These are phyloP conservation scores for Proctacanthus coquilletti DNA, from an alignment of 1,140 invertebrate species.

Conservation along the genomic window DNA sequence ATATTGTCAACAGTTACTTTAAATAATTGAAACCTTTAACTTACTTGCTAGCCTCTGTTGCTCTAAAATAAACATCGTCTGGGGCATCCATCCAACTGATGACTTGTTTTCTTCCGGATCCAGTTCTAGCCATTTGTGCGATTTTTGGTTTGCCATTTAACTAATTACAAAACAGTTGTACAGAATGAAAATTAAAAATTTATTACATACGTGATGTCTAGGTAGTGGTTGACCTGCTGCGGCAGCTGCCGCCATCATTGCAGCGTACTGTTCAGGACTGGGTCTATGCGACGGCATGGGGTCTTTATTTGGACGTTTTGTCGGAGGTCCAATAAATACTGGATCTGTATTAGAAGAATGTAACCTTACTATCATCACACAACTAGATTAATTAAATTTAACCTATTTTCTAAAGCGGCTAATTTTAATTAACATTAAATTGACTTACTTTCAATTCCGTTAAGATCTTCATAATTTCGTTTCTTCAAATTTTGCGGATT, in stretches of 20 bases:
- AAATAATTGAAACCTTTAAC: slow-evolving; percentile 18
- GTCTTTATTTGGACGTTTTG: slow-evolving; percentile 52
- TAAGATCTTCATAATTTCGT: slow-evolving; percentile 61
- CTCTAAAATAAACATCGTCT: slow-evolving; percentile 91
- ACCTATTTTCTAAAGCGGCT: slow-evolving; percentile 13
- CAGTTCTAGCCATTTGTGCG: slow-evolving; percentile 44
- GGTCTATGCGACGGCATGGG: slow-evolving; percentile 48
- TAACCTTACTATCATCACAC: too few species aligned
- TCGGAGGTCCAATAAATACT: slow-evolving; percentile 36
- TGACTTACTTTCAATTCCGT: slow-evolving; percentile 73
- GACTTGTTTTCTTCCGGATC: slow-evolving; percentile 63
- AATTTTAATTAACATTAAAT: too few species aligned
- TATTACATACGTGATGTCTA: slow-evolving; percentile 41
- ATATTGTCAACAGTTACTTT: too few species aligned
- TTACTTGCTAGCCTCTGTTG: slow-evolving; percentile 79
- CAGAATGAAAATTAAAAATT: not conserved
- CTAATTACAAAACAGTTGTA: slow-evolving; percentile 19
- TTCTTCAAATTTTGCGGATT: slow-evolving; percentile 48
- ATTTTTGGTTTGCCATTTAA: slow-evolving; percentile 59
- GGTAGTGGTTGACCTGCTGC: slow-evolving; percentile 43
- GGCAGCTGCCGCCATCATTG: slow-evolving; percentile 42
- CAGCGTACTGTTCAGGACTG: slow-evolving; percentile 46
- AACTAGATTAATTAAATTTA: not conserved
- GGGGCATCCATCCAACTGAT: slow-evolving; percentile 97
- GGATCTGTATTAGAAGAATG: slow-evolving; percentile 12